Percentiles rank a stretch among this genome's conserved stretches.
Evolutionary conservation across 2,797 vertebrate species (phyloP).

Genomic region (Urosaurus nigricauda): DNA sequence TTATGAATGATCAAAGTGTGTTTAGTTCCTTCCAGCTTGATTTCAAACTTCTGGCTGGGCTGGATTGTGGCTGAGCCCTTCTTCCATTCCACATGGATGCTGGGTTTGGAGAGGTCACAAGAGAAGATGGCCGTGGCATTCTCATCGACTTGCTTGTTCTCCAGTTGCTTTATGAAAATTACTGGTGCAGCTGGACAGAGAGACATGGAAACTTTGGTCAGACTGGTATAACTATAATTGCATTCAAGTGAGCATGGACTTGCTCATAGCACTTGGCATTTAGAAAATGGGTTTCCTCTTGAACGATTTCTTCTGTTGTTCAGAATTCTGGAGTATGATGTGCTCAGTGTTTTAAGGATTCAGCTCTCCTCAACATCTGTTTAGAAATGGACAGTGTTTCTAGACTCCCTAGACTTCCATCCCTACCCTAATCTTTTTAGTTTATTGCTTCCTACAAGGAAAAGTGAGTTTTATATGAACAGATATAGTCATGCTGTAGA

Average conservation of each 20-base stretch:
- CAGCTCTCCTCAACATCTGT: too few species aligned
- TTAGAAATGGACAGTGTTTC: not conserved
- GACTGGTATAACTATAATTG: not conserved
- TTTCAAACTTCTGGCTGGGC: constrained; percentile 80
- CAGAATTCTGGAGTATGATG: not conserved
- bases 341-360: not conserved
- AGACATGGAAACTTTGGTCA: constrained; percentile 12
- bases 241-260: not conserved
- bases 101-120: constrained; percentile 84
- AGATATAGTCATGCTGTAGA: not conserved
- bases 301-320: not conserved
- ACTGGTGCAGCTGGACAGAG: constrained; percentile 75
- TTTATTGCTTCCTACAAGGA: not conserved
- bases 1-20: constrained; percentile 86
- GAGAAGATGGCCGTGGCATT: constrained; percentile 78
- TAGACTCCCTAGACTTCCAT: too few species aligned
- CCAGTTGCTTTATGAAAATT: constrained; percentile 83
- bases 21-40: constrained; percentile 83
- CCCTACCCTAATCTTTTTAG: not conserved
- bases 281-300: not conserved
- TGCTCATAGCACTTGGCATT: too few species aligned
- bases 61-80: constrained; percentile 76
- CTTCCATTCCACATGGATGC: constrained; percentile 83
- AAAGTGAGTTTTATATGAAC: not conserved
- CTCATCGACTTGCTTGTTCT: constrained; percentile 81